Evolutionary conservation across 2,888 invertebrate genomes (phyloP), one percentile per base, ranked within the genome.

Genomic region (Philhelius pedissequus): DNA sequence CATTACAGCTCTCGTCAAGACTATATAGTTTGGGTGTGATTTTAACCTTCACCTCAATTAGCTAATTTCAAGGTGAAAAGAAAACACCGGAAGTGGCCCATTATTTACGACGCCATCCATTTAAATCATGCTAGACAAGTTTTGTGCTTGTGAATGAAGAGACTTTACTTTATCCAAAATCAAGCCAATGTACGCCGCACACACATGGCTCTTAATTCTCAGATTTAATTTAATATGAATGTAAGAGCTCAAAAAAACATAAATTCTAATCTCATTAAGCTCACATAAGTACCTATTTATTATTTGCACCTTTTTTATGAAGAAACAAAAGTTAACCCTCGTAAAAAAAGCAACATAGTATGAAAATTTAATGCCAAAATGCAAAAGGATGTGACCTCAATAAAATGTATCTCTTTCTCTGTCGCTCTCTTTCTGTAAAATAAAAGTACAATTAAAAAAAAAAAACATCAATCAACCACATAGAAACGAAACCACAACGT

Each of bases 401-500:
- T 64, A 70, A 27, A 66, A 50, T 48, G n/a, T 58, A 76, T 58
- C 25, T 69, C n/a, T n/a, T n/a, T n/a, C n/a, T n/a, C n/a, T n/a
- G n/a, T 64, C n/a, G 56, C 40, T 64, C 25, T 69, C 43, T 62
- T 2, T 20, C 22, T 60, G 8, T 1, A 40, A 43, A 27, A 48
- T 32, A 32, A 32, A 48, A 48, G n/a, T n/a, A n/a, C n/a, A n/a
- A n/a, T n/a, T n/a, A 11, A n/a, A 48, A 48, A n/a, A n/a, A 22
- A 22, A 8, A 83, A 73, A 69, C 79, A 74, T 64, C 74, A 79
- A 69, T 70, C 79, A 78, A 78, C 73, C 71, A 48, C 48, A 74
- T 38, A 25, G 15, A 25, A 40, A 60, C 60, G n/a, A 15, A 11
- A 43, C 32, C 22, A 2, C 43, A 9, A 35, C 66, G 6, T 32